Conservation (phyloP, 2,888 invertebrate genomes). For the Drosophila anomelani region DNA sequence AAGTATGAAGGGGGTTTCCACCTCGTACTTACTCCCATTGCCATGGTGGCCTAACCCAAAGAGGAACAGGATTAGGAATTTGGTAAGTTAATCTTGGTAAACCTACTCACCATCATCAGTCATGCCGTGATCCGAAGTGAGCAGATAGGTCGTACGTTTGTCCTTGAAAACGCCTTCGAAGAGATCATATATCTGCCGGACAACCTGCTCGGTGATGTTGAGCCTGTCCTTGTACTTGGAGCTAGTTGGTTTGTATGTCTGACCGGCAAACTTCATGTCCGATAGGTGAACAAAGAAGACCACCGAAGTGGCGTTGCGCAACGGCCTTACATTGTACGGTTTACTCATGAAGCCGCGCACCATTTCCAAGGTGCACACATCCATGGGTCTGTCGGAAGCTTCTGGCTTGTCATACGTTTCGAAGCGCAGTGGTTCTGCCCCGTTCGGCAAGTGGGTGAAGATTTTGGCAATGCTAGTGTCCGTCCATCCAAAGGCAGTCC, state of each 20-base stretch:
- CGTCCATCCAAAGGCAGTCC: conserved; percentile 90
- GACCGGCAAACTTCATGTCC: conserved; percentile 91
- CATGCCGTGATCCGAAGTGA: conserved; percentile 99
- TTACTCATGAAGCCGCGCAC: conserved; percentile 1
- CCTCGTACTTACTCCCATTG: conserved; percentile 91
- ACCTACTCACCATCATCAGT: conserved; percentile 92
- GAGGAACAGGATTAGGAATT: background rate
- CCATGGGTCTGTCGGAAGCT: background rate
- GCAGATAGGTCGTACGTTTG: conserved; percentile 92
- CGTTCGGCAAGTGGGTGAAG: conserved; percentile 88
- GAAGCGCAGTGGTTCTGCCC: conserved; percentile 29
- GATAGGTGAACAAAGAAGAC: conserved; percentile 96
- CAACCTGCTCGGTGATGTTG: conserved; percentile 90
- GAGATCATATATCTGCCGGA: conserved; percentile 88
- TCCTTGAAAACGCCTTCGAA: conserved; percentile 91
- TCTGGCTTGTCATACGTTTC: conserved; percentile 9
- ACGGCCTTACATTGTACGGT: conserved; percentile 4
- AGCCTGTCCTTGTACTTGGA: conserved; percentile 91
- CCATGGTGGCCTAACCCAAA: conserved; percentile 92
- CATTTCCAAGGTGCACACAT: background rate
- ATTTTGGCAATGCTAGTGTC: conserved; percentile 14
- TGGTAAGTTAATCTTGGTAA: no score
- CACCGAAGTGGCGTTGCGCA: conserved; percentile 16
- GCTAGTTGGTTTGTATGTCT: conserved; percentile 91
- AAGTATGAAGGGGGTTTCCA: conserved; percentile 95